Evolutionary conservation across 2,113 vertebrate genomes (phyloP).

Genomic region (Athene cunicularia): DNA sequence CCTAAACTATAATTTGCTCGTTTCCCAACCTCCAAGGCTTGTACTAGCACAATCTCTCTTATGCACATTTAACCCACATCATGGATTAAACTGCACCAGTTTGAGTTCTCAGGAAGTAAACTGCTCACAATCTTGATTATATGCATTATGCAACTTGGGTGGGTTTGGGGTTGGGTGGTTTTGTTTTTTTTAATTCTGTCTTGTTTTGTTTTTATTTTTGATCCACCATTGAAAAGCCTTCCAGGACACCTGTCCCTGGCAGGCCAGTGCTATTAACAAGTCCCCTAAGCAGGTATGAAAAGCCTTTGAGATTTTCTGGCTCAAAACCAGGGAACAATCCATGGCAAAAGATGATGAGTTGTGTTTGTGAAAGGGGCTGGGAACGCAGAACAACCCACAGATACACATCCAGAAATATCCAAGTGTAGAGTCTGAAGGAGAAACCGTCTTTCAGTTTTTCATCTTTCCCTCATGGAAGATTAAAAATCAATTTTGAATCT

Average conservation of each 20-base stretch:
- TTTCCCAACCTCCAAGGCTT: not conserved
- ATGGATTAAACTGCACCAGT: not conserved
- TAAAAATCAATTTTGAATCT: not conserved
- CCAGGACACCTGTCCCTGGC: not conserved
- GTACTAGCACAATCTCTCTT: not conserved
- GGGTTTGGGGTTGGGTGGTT: not conserved
- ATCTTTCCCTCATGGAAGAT: not conserved
- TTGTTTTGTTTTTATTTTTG: not conserved
- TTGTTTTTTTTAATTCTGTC: fast-evolving
- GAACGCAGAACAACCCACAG: not conserved
- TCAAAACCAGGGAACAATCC: not conserved
- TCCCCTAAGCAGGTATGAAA: not conserved
- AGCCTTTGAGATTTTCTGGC: not conserved
- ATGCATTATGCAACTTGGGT: not conserved
- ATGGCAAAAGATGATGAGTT: not conserved
- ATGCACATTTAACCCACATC: not conserved
- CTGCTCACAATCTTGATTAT: not conserved
- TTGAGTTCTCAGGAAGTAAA: not conserved
- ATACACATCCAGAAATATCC: not conserved
- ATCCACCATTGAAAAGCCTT: not conserved
- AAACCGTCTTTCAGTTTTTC: not conserved
- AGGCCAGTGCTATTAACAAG: not conserved
- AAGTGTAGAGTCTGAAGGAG: not conserved
- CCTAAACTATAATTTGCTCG: not conserved
- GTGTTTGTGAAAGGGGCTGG: not conserved